Conservation (phyloP, 2,888 invertebrate species). For the Hybos culiciformis region DNA sequence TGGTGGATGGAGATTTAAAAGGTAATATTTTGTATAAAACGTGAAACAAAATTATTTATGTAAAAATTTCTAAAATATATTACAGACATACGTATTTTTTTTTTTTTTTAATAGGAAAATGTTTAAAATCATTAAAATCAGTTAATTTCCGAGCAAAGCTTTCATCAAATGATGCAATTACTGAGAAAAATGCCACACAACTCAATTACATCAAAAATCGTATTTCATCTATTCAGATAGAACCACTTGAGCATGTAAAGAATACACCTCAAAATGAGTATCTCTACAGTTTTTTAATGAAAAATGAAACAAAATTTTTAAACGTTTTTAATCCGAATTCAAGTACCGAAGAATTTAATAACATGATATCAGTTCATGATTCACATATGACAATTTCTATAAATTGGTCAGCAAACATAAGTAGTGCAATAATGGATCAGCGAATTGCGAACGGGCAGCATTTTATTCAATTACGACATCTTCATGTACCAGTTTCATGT, state of each 20-base stretch:
- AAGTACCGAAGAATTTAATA: constrained; percentile 33
- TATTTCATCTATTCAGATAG: constrained; percentile 25
- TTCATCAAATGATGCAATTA: constrained; percentile 12
- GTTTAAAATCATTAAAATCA: constrained; percentile 28
- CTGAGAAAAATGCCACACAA: constrained; percentile 3
- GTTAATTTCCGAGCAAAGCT: constrained; percentile 31
- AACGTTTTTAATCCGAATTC: constrained; percentile 21
- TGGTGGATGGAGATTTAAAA: constrained; percentile 24
- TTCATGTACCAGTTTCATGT: constrained; percentile 30
- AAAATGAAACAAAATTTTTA: constrained; percentile 32
- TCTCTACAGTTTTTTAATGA: constrained; percentile 29
- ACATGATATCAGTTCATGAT: constrained; percentile 24
- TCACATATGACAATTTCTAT: constrained; percentile 29
- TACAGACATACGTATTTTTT: too few species aligned
- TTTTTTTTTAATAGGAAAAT: constrained; percentile 19
- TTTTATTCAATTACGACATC: constrained; percentile 30
- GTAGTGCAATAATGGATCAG: constrained; percentile 20
- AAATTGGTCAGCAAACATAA: constrained; percentile 29
- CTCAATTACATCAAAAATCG: constrained; percentile 15
- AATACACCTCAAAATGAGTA: constrained; percentile 23
- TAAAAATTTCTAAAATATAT: not conserved
- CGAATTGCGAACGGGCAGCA: constrained; percentile 27
- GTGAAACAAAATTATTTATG: not conserved
- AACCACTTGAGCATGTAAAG: constrained; percentile 19
- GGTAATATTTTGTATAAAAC: constrained; percentile 16